Percentiles rank a stretch among this genome's conserved stretches.
These are phyloP conservation scores for Dromas ardeola DNA, from an alignment of 2,113 vertebrate genomes.

Conservation along the genomic window DNA sequence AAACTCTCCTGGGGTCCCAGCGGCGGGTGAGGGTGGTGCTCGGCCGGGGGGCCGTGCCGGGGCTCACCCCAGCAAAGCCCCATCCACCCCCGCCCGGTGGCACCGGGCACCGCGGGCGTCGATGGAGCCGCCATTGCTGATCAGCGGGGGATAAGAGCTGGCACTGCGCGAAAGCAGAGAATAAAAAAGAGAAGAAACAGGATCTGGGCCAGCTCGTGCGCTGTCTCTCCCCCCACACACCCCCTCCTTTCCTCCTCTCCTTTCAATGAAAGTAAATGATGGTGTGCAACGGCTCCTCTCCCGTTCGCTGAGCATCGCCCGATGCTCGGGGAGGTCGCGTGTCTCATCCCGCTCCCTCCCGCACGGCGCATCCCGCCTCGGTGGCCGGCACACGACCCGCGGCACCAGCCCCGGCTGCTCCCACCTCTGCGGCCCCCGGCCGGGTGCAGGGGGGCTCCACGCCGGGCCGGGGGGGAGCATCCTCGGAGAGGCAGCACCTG, in stretches of 20 bases:
- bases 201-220: not conserved
- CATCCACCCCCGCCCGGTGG: not conserved
- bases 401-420: not conserved
- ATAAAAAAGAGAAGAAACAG: not conserved
- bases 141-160: not conserved
- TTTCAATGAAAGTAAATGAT: not conserved
- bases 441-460: accelerated
- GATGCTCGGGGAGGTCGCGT: accelerated
- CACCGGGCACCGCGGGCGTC: accelerated
- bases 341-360: not conserved
- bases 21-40: not conserved
- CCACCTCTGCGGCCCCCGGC: not conserved
- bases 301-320: not conserved
- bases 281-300: not conserved
- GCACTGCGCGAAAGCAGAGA: not conserved
- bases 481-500: not conserved
- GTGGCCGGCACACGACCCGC: accelerated
- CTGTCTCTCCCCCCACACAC: not conserved
- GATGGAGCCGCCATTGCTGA: not conserved
- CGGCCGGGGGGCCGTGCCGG: accelerated
- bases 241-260: not conserved
- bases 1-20: not conserved
- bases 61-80: not conserved
- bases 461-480: not conserved
- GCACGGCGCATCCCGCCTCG: accelerated